Base-by-base conservation (phyloP, 1,140 invertebrate species). In the Apocrypta bakeri region DNA sequence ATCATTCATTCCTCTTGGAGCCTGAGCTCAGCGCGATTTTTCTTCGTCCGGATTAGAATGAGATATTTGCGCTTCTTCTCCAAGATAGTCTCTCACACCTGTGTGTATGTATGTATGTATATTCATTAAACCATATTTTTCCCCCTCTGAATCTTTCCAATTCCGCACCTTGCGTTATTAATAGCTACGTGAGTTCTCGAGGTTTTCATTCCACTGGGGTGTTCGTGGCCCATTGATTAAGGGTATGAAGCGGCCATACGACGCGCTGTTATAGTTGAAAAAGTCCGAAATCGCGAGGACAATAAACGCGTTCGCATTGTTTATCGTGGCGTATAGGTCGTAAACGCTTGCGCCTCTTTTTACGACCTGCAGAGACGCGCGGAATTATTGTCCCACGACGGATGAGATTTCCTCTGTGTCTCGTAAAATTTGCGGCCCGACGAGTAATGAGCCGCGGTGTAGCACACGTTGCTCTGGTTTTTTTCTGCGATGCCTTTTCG, bases 401-500 rank as follows among this genome's bases (percentile, higher is more conserved):
- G 74, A 75, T 61, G 81, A 83, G 87, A 86, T 87, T 88, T 86
- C 87, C 86, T 86, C 77, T 78, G 84, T 80, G 87, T 79, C 79
- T 86, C 86, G 83, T 88, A 87, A 88, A 87, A 75, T 85, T 21
- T 25, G 31, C 69, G 69, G 33, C 33, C 17, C n/a, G 11, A 29
- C 56, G 81, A 77, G 42, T 66, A 78, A 78, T 68, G 76, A 78
- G 76, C n/a, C 76, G 63, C n/a, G 31, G 12, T 42, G 72, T 27
- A 42, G 33, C 33, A 9, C 9, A 9, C 33, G 33, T 37, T 37
- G 33, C 33, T 37, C 3, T 37, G 25, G 48, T 2, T 29, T 21
- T 56, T 61, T 12, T 17, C 31, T 9, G 9, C 33, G 33, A 37
- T 37, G 9, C 33, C 33, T 7, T 11, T 14, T 61, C 72, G 42